phyloP scores from a whole-genome alignment of 2,797 vertebrate genomes.

The Coranthus polyacanthus region DNA sequence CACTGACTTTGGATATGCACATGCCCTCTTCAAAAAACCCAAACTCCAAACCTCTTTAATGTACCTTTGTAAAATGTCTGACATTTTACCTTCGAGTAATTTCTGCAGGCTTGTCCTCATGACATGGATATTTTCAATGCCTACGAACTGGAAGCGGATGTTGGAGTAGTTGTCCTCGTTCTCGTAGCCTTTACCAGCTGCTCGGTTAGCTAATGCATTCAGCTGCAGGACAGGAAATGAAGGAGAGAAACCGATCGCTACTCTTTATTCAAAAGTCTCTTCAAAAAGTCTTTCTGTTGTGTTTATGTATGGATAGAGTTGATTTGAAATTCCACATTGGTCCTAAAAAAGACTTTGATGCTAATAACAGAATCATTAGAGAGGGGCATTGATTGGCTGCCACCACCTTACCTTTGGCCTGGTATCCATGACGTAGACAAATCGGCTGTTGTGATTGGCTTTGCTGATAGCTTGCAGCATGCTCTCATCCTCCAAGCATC shows the following conservation, averaged over 20 bases:
- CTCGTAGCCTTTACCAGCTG: slow-evolving; percentile 99
- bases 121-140: slow-evolving; percentile 99
- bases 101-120: slow-evolving; percentile 98
- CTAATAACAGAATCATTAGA: no score
- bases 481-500: slow-evolving; percentile 96
- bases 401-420: slow-evolving; percentile 93
- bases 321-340: no score
- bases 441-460: slow-evolving; percentile 93
- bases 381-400: no score
- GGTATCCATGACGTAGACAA: slow-evolving; percentile 97
- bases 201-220: slow-evolving; percentile 97
- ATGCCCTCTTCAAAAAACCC: no score
- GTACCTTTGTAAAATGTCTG: no score
- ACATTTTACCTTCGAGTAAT: slow-evolving; percentile 90
- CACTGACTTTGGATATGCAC: no score
- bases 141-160: slow-evolving; percentile 99
- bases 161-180: slow-evolving; percentile 99
- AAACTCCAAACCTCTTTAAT: no score
- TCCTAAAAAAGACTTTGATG: no score
- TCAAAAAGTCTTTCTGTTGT: neutral
- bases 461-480: slow-evolving; percentile 97
- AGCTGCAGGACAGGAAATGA: slow-evolving; percentile 79
- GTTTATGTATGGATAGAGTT: no score
- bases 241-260: neutral
- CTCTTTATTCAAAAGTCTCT: neutral